Evolutionary conservation across 1,140 invertebrate species (phyloP), one percentile per base, ranked within the genome.

Genomic region (Ostrea edulis): DNA sequence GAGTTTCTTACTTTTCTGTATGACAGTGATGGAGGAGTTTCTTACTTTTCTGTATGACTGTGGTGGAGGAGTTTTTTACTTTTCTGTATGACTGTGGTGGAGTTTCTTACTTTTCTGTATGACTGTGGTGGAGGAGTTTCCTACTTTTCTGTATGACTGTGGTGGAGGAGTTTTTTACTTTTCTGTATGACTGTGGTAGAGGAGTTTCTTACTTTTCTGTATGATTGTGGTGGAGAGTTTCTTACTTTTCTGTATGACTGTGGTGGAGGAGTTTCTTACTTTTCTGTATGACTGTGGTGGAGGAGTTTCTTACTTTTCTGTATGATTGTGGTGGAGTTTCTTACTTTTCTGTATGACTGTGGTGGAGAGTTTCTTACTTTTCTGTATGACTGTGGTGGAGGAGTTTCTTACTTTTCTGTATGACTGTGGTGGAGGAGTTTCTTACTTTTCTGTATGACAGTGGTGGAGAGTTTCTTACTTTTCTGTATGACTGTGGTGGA

Each of bases 41-140:
- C 90, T 86, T 90, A 93, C 91, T 91, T 87, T 92, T 90, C 29
- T 92, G 90, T 86, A 92, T 90, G 20, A 90, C 88, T 58, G 87
- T 90, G 12, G 89, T 71, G 0, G 44, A 35, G 8, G 55, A 86
- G 5, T 89, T 86, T 22, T n/a, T n/a, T n/a, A n/a, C n/a, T n/a
- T n/a, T n/a, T n/a, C n/a, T n/a, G n/a, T n/a, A n/a, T n/a, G n/a
- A n/a, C n/a, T n/a, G n/a, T n/a, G n/a, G n/a, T n/a, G n/a, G n/a
- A n/a, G n/a, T n/a, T n/a, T 29, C 90, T 90, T 90, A 93, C 91
- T 91, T 87, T 92, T 90, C 29, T 92, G 90, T 86, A 92, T 90
- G 20, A 90, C 88, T 58, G 87, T 90, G 12, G 89, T 71, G 0
- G 44, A 35, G 8, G 55, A 86, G 5, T 89, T 86, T 22, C 90